Evolutionary conservation across 2,888 invertebrate genomes (phyloP), one percentile per base, ranked within the genome.

Genomic region (Alentia gelatinosa): DNA sequence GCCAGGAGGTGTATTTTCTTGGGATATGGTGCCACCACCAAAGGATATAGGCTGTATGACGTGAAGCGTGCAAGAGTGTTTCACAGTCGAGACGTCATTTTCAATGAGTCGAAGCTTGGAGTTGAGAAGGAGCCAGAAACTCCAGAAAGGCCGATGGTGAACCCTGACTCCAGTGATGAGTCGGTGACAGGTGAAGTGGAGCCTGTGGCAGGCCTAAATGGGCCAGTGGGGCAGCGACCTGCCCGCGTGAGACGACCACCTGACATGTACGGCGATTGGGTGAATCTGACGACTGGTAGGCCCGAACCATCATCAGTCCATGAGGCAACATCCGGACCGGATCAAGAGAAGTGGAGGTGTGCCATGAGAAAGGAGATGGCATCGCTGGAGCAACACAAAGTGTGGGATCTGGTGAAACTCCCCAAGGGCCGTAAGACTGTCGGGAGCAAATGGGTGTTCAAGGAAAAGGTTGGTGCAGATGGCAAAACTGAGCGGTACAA

Each of bases 391-490:
- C 9, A 47, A 19, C 93, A 92, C 35, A 83, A 92, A 35, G 93
- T 93, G 3, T 94, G 93, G 92, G 91, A 90, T 19, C 79, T 94
- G 19, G 92, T 92, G 15, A 19, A 91, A 79, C 90, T 79, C 12
- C 90, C 83, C 7, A 75, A 90, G 33, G 89, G 63, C 33, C 33
- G 39, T n/a, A 90, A 91, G 83, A 35, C 68, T 4, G 47, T 91
- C n/a, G 79, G 75, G 9, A 56, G 84, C 23, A 83, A 56, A 33
- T 83, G 56, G 90, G 90, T 90, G 37, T 56, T 75, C 39, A 79
- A 91, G 26, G 74, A 68, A 33, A 79, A 84, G 74, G 23, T 35
- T 4, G 30, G 39, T 90, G 89, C 90, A 35, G 56, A 84, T 26
- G 75, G 75, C n/a, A 74, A 33, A 15, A 56, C 68, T 30, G 63